phyloP scores from a whole-genome alignment of 1,140 invertebrate species.

The Protaetia brevitarsis region DNA sequence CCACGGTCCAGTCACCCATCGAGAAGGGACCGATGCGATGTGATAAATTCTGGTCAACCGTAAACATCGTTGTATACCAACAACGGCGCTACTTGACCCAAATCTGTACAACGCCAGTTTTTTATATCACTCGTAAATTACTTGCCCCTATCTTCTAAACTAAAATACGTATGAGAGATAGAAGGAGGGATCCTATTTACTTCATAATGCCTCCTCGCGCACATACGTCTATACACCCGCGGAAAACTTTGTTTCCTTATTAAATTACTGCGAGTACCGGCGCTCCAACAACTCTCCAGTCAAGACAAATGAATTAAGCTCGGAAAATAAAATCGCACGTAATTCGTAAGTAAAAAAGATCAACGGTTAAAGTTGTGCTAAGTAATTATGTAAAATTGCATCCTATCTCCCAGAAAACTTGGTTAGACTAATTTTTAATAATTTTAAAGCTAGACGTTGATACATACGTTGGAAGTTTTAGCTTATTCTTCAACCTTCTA shows the following conservation, averaged over 20 bases:
- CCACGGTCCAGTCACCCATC: no score
- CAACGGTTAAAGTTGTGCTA: neutral
- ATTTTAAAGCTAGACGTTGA: no score
- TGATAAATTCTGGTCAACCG: constrained; percentile 10
- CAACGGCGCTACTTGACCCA: neutral
- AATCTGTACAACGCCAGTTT: constrained; percentile 3
- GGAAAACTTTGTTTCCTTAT: constrained; percentile 9
- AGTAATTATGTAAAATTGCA: constrained; percentile 10
- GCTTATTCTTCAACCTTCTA: no score
- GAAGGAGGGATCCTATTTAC: neutral
- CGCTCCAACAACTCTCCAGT: neutral
- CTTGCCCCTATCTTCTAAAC: constrained; percentile 9
- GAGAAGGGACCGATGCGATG: no score
- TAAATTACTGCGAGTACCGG: constrained; percentile 2
- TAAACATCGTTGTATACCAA: neutral
- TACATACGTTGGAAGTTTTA: neutral
- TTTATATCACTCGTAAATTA: constrained; percentile 10
- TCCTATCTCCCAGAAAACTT: neutral
- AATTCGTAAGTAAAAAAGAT: neutral
- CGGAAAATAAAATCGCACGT: neutral
- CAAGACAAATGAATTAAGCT: neutral
- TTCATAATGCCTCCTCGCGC: neutral
- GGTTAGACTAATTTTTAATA: neutral
- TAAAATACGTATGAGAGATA: neutral
- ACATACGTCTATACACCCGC: neutral